These are phyloP conservation scores for Leptopilina clavipes DNA, from an alignment of 1,140 invertebrate genomes.

Conservation along the genomic window DNA sequence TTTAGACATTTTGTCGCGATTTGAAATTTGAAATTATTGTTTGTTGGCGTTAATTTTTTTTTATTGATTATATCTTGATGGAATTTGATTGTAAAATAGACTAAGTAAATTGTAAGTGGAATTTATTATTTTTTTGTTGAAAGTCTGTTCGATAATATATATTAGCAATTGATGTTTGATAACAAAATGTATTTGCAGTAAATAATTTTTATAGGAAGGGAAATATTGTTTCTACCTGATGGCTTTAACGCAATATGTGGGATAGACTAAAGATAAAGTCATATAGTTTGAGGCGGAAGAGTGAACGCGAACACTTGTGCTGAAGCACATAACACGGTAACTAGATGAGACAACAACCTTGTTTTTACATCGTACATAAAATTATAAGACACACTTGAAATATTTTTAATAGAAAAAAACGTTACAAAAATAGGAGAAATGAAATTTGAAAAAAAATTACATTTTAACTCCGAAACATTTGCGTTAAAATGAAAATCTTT, in stretches of 20 bases:
- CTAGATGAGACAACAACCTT: conserved; percentile 1
- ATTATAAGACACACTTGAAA: neutral
- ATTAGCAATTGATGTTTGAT: neutral
- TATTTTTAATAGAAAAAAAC: neutral
- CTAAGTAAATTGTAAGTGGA: too few species aligned
- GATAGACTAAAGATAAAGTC: neutral
- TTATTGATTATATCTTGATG: too few species aligned
- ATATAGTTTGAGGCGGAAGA: neutral
- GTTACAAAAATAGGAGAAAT: neutral
- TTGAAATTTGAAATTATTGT: too few species aligned
- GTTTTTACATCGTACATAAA: conserved; percentile 7
- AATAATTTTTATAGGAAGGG: neutral
- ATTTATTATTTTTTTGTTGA: neutral
- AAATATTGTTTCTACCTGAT: neutral
- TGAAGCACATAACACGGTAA: neutral
- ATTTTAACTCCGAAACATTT: too few species aligned
- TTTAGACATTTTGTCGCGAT: too few species aligned
- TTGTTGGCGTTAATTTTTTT: too few species aligned
- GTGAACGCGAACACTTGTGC: neutral
- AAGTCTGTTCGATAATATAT: neutral
- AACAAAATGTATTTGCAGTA: neutral
- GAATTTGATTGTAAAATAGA: too few species aligned
- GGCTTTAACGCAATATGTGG: neutral
- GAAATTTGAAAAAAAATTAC: too few species aligned
- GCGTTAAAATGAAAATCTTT: too few species aligned